Evolutionary conservation across 2,888 invertebrate species (phyloP), one percentile per base, ranked within the genome.

Genomic region (Lithosia quadra): DNA sequence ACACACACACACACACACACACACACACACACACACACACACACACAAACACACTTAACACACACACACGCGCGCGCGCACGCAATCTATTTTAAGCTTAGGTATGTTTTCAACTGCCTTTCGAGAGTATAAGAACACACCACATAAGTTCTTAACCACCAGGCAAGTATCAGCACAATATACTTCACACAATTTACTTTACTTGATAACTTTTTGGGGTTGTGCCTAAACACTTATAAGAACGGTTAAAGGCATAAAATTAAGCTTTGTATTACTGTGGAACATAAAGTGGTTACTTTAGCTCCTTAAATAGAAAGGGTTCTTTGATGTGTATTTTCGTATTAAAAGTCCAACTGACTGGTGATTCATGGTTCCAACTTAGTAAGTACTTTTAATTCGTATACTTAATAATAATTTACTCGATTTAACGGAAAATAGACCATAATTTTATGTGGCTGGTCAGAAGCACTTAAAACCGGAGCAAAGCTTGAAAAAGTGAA

Each of bases 181-280:
- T 49, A 49, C 49, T 49, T n/a, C 49, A 49, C n/a, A 2, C 49
- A 49, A 49, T 49, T 49, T 49, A 49, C 49, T 49, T 49, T n/a
- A 49, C 49, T n/a, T 49, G 49, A 49, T 43, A 49, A 49, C 49
- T 49, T n/a, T 49, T 49, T 49, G n/a, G n/a, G n/a, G 49, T 49
- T 49, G 49, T 49, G 49, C 49, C 49, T 18, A 43, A 49, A 49
- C 49, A 49, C 49, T 49, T 49, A 49, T n/a, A 49, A 49, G 49
- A 49, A 49, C 49, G 49, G n/a, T 49, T 49, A 49, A 49, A 49
- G 49, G 49, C 49, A 49, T 49, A 49, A 49, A 49, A 49, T 49
- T 49, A 49, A 49, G 18, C 49, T 49, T 49, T n/a, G 49, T 49
- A 49, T 49, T 49, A 49, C 49, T 49, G 49, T n/a, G n/a, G n/a